phyloP scores from a whole-genome alignment of 2,113 vertebrate species.

The Tachysurus fulvidraco region DNA sequence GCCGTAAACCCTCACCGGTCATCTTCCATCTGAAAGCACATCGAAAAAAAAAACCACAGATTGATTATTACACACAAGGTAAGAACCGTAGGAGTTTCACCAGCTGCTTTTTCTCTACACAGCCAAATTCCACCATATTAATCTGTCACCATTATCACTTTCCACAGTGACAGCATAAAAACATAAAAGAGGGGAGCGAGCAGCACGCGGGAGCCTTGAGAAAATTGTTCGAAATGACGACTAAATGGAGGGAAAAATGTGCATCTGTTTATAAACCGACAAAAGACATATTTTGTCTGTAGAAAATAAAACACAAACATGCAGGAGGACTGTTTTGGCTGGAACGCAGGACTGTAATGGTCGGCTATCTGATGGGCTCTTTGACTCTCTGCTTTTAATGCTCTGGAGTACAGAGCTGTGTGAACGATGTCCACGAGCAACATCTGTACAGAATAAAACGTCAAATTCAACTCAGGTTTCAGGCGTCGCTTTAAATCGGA shows the following conservation, averaged over 20 bases:
- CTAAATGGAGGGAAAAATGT: not conserved
- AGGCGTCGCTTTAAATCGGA: conserved; percentile 1
- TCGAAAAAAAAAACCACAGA: not conserved
- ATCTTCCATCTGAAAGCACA: conserved; percentile 68
- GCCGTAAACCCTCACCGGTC: conserved; percentile 60
- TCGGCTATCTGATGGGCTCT: conserved; percentile 41
- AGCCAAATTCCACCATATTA: not conserved
- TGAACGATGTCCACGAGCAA: conserved; percentile 23
- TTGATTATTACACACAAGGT: not conserved
- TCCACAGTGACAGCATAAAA: not conserved
- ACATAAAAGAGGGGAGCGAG: not conserved
- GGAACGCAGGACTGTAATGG: conserved; percentile 25
- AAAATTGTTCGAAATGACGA: not conserved
- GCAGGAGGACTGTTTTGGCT: conserved; percentile 27
- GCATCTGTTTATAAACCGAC: conserved; percentile 16
- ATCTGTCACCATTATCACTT: conserved; percentile 24
- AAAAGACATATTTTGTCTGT: conserved; percentile 39
- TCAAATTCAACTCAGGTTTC: conserved; percentile 17
- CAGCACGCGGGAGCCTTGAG: too few relatives aligned
- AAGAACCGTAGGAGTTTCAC: conserved; percentile 13
- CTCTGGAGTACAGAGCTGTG: not conserved
- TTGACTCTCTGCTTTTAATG: conserved; percentile 6
- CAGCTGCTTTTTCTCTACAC: not conserved
- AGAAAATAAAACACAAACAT: conserved; percentile 37
- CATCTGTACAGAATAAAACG: conserved; percentile 37